Evolutionary conservation across 2,888 invertebrate genomes (phyloP).

Genomic region (Smittia aterrima): DNA sequence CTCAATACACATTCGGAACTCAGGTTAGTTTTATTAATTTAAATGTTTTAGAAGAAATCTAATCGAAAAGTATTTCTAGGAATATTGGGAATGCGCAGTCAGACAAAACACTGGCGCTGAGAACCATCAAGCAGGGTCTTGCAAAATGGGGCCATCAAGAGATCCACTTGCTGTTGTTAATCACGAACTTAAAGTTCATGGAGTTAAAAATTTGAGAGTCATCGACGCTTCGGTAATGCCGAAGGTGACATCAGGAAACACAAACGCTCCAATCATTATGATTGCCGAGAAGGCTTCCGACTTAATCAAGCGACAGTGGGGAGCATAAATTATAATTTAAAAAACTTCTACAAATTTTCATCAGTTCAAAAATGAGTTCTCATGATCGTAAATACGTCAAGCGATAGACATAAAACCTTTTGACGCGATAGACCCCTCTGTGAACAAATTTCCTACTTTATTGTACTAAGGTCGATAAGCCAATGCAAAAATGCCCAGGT

Average conservation of each 20-base stretch:
- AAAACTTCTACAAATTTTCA: too few species aligned
- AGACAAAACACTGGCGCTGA: constrained; percentile 71
- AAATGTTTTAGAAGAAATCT: constrained; percentile 58
- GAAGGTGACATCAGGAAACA: constrained; percentile 71
- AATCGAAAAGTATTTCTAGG: constrained; percentile 57
- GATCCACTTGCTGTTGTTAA: constrained; percentile 76
- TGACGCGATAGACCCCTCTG: too few species aligned
- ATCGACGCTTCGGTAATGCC: constrained; percentile 81
- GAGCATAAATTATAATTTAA: constrained; percentile 45
- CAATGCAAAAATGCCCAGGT: too few species aligned
- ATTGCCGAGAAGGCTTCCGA: constrained; percentile 69
- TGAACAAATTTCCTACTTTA: too few species aligned
- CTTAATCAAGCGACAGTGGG: constrained; percentile 53
- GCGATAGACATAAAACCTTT: too few species aligned
- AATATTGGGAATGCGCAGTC: constrained; percentile 75
- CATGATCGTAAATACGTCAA: too few species aligned
- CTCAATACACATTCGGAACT: constrained; percentile 66
- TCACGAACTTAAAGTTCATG: constrained; percentile 63
- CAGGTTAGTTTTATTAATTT: constrained; percentile 51
- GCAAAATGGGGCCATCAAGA: constrained; percentile 73
- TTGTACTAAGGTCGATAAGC: too few species aligned
- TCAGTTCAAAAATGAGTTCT: too few species aligned
- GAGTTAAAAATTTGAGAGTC: constrained; percentile 66
- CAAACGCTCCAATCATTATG: constrained; percentile 75
- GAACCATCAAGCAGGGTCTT: constrained; percentile 79